phyloP scores from a whole-genome alignment of 1,140 invertebrate genomes.

The Geopemphigus sp. region DNA sequence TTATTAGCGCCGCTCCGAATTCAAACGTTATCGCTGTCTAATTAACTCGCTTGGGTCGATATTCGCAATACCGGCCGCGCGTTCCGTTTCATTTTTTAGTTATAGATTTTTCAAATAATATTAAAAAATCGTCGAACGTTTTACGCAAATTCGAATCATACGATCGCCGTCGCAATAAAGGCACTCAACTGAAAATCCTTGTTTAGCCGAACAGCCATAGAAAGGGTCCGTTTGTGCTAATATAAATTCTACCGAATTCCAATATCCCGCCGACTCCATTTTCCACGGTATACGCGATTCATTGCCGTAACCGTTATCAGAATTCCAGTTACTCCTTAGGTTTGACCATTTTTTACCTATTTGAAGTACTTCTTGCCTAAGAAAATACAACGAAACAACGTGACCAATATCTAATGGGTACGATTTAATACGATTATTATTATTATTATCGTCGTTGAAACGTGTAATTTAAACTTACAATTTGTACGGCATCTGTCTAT shows the following conservation, averaged over 20 bases:
- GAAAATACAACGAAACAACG: not conserved
- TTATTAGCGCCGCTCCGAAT: too few species aligned
- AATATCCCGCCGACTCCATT: not conserved
- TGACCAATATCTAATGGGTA: not conserved
- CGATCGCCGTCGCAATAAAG: too few species aligned
- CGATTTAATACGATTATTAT: too few species aligned
- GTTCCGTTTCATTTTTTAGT: too few species aligned
- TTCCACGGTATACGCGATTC: not conserved
- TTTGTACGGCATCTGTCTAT: constrained; percentile 17
- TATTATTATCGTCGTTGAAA: too few species aligned
- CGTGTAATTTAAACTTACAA: constrained; percentile 24
- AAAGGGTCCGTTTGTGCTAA: not conserved
- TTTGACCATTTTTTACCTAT: constrained; percentile 16
- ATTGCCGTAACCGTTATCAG: not conserved
- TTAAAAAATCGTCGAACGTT: too few species aligned
- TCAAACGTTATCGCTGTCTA: too few species aligned
- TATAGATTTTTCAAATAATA: too few species aligned
- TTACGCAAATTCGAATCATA: too few species aligned
- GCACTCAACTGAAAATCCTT: constrained; percentile 22
- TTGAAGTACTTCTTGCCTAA: constrained; percentile 21
- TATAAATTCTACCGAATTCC: constrained; percentile 28
- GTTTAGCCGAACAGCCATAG: constrained; percentile 16
- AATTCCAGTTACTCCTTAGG: constrained; percentile 19
- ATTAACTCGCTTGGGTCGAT: too few species aligned
- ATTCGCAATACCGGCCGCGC: too few species aligned